Percentiles rank a stretch among this genome's conserved stretches.
phyloP scores from a whole-genome alignment of 2,888 invertebrate species.

The Sarcophaga variegata region DNA sequence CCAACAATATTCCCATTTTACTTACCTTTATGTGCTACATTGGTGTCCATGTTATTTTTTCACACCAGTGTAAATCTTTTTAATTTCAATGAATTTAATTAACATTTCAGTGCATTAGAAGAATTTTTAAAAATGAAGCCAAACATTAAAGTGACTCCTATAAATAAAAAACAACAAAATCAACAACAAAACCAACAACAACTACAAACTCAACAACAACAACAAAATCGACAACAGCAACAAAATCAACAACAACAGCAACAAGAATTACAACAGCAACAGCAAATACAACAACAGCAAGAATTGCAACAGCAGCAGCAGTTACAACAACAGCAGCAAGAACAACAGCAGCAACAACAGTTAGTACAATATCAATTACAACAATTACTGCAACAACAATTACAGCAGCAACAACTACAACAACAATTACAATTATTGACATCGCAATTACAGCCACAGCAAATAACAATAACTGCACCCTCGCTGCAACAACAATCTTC shows the following conservation, averaged over 20 bases:
- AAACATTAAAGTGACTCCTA: slow-evolving; percentile 80
- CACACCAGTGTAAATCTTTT: neutral
- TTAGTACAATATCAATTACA: slow-evolving; percentile 69
- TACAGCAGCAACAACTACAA: slow-evolving; percentile 75
- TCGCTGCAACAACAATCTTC: slow-evolving; percentile 59
- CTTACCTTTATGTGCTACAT: too few species aligned
- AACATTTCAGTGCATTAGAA: slow-evolving; percentile 76
- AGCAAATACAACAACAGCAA: slow-evolving; percentile 70
- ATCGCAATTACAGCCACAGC: slow-evolving; percentile 71
- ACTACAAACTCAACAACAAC: slow-evolving; percentile 60
- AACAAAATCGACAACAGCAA: slow-evolving; percentile 68
- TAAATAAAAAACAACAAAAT: slow-evolving; percentile 70
- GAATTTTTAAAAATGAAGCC: slow-evolving; percentile 81
- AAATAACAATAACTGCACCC: slow-evolving; percentile 67
- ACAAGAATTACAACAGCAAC: slow-evolving; percentile 66
- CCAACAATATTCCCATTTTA: too few species aligned
- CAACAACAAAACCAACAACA: slow-evolving; percentile 66
- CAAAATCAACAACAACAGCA: slow-evolving; percentile 68
- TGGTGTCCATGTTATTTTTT: too few species aligned
- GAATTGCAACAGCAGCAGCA: slow-evolving; percentile 60
- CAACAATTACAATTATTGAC: slow-evolving; percentile 73
- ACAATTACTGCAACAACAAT: slow-evolving; percentile 74
- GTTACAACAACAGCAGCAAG: slow-evolving; percentile 64
- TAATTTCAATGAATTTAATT: neutral
- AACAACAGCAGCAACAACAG: slow-evolving; percentile 71